Percentiles rank a stretch among this genome's conserved stretches.
Evolutionary conservation across 2,888 invertebrate genomes (phyloP).

Genomic region (Carcina quercana): DNA sequence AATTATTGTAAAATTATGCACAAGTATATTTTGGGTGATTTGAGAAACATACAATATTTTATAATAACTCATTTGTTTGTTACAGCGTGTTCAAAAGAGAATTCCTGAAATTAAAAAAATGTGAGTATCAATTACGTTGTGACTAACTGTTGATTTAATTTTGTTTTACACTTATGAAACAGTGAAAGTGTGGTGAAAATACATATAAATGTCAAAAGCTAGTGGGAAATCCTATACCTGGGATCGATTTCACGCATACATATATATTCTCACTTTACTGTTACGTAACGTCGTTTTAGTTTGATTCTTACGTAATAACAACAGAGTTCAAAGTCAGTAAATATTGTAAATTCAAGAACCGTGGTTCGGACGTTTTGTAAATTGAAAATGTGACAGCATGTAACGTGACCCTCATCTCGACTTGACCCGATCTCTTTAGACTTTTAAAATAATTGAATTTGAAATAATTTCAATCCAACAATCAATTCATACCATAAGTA

Average conservation of each 20-base stretch:
- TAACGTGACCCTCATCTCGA: constrained; percentile 10
- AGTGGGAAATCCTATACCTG: constrained; percentile 18
- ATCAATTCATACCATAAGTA: too few species aligned
- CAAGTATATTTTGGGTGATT: too few species aligned
- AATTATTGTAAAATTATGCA: too few species aligned
- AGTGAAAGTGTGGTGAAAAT: constrained; percentile 21
- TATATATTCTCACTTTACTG: constrained; percentile 18
- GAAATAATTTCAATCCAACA: too few species aligned
- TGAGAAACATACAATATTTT: too few species aligned
- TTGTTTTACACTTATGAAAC: constrained; percentile 8
- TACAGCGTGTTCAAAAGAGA: constrained; percentile 46
- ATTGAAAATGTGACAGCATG: constrained; percentile 28
- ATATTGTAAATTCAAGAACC: not conserved
- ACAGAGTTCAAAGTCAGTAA: constrained; percentile 18
- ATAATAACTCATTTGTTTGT: too few species aligned
- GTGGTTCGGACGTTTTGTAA: constrained; percentile 23
- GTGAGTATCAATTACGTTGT: constrained; percentile 32
- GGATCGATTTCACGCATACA: constrained; percentile 30
- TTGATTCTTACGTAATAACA: constrained; percentile 16
- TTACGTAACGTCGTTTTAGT: constrained; percentile 16
- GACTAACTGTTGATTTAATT: not conserved
- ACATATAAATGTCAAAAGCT: constrained; percentile 22
- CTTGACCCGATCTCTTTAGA: constrained; percentile 18
- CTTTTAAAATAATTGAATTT: too few species aligned
- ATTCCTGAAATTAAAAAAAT: constrained; percentile 37